Base-by-base conservation (phyloP, 1,140 invertebrate species). In the Aporrectodea caliginosa region DNA sequence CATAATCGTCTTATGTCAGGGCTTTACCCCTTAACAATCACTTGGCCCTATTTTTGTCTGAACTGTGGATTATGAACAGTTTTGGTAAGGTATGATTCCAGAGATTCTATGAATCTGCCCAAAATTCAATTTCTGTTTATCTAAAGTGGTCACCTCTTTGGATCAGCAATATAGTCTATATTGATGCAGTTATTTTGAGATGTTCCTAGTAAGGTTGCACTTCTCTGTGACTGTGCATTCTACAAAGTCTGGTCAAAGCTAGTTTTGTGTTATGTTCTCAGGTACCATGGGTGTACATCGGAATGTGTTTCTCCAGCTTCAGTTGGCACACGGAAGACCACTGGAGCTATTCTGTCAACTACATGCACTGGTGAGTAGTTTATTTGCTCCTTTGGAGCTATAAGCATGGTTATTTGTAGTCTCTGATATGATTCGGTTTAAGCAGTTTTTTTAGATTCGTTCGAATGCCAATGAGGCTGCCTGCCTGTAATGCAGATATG, bases 281-380 rank as follows among this genome's bases (percentile, higher is more conserved):
- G 84, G 81, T 88, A 32, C 97, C 97, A 0, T 99, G 97, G 97
- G 95, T 98, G 91, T 99, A 99, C 88, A 97, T 99, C 75, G 98
- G 98, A 58, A 99, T 99, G 98, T 99, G 97, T 88, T 99, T 99
- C 89, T 95, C 96, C 0, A 98, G 97, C n/a, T 99, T 99, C 88
- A 99, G 97, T 87, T 99, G 97, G 89, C 98, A 99, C 87, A 99
- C 98, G 85, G 98, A 99, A 89, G 98, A 99, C 89, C 98, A 99
- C 86, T 99, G 98, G 98, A 98, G 95, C 84, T 99, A 99, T 88
- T 98, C 96, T 0, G 98, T 99, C 81, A 99, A 99, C 89, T 99
- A 99, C 88, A 90, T 99, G 79, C 98, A 99, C 82, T 76, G 75
- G 75, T 76, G 35, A 34, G 34, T 22, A n/a, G n/a, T n/a, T n/a